Evolutionary conservation across 2,797 vertebrate genomes (phyloP), one percentile per base, ranked within the genome.

Genomic region (Lacerta bilineata): DNA sequence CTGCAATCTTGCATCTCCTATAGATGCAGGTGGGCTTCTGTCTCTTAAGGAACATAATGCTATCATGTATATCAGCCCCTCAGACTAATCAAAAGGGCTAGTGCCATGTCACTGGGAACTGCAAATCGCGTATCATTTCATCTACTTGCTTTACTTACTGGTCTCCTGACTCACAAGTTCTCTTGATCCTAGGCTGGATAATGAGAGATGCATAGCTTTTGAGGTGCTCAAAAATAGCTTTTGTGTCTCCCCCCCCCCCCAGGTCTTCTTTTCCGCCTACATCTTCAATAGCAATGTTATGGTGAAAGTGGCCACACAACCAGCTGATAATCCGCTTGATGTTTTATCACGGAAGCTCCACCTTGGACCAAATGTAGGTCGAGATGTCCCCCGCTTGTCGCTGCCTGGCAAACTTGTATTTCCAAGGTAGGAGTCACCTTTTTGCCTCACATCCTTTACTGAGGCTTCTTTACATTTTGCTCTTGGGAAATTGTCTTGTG

Each of bases 221-320:
- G 59, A 46, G 11, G 20, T 41, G 59, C 8, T 11, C 11, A 5
- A 55, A 55, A 55, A 55, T 15, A 55, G 50, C 50, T 55, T 55
- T 55, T 55, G 50, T 25, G 87, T 64, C 23, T 80, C 72, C 87
- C 7, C 18, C 3, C 71, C 43, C 83, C 74, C 0, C 0, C 61
- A 99, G 99, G 99, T 99, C 61, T 99, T 99, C 95, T 99, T 99
- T 96, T 99, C 99, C 80, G 99, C 99, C 90, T 99, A 99, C 97
- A 99, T 99, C 97, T 99, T 99, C 94, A 99, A 99, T 91, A 99
- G 99, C 96, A 99, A 99, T 5, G 99, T 99, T 94, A 99, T 99
- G 99, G 99, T 99, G 93, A 99, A 99, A 96, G 99, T 99, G 91
- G 99, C 99, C 96, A 99, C 99, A 0, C 99, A 99, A 83, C 99